Evolutionary conservation across 2,113 vertebrate genomes (phyloP).

Genomic region (Ciconia maguari): DNA sequence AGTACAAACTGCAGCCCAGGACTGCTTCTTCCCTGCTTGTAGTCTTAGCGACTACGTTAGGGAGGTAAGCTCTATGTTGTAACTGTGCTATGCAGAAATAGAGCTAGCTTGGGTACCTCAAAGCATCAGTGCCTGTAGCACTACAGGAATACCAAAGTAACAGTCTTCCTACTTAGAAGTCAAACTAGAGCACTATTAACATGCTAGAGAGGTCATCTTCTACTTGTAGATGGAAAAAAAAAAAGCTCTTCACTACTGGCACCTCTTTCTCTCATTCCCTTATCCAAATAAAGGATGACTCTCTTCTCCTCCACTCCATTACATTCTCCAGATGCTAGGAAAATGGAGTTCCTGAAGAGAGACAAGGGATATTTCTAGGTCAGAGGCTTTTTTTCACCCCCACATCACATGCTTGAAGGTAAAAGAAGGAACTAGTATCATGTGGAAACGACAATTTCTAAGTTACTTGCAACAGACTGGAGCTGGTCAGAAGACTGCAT

Average conservation of each 20-base stretch:
- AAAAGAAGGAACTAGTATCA: background rate
- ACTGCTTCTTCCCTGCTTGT: background rate
- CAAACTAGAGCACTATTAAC: background rate
- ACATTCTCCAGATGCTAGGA: background rate
- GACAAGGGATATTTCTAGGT: background rate
- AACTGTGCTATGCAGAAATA: background rate
- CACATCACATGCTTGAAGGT: rapidly evolving
- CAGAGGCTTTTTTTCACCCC: background rate
- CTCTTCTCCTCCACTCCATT: background rate
- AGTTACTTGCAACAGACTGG: background rate
- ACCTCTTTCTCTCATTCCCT: background rate
- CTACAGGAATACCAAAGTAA: background rate
- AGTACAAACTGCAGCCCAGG: background rate
- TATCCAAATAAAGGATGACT: background rate
- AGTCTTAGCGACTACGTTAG: background rate
- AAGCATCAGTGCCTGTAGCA: background rate
- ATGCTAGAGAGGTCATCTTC: background rate
- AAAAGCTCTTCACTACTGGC: background rate
- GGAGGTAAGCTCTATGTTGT: background rate
- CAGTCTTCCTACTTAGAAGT: background rate
- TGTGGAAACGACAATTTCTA: background rate
- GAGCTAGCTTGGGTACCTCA: background rate
- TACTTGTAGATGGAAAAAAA: background rate
- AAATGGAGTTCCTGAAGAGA: background rate
- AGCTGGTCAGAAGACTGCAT: background rate